These are phyloP conservation scores for Sphenodon punctatus DNA, from an alignment of 2,797 vertebrate species.

Conservation along the genomic window DNA sequence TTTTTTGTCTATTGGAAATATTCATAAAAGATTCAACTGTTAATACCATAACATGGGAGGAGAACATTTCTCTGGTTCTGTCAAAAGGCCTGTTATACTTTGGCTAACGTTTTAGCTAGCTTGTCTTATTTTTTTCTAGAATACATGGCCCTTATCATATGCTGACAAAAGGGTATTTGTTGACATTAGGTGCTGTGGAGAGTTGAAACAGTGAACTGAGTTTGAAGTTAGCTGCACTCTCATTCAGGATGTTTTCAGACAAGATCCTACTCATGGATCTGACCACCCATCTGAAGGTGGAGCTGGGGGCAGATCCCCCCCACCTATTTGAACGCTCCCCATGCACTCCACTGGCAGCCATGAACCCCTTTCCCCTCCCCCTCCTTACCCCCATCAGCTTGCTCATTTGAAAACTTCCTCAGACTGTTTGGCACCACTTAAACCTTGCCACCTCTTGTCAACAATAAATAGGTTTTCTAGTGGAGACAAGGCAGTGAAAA, in stretches of 20 bases:
- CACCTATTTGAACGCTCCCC: too few relatives aligned
- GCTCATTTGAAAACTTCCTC: too few relatives aligned
- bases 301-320: too few relatives aligned
- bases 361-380: too few relatives aligned
- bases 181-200: not conserved
- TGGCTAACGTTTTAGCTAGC: not conserved
- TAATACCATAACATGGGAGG: not conserved
- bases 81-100: not conserved
- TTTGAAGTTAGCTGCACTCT: not conserved
- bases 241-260: too few relatives aligned
- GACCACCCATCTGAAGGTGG: too few relatives aligned
- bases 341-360: too few relatives aligned
- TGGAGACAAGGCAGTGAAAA: not conserved
- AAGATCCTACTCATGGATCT: too few relatives aligned
- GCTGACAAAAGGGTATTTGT: not conserved
- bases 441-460: not conserved
- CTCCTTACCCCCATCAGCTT: too few relatives aligned
- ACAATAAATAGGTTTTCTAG: not conserved
- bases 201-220: accelerated
- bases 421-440: not conserved
- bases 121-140: not conserved
- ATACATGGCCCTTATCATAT: not conserved
- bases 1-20: not conserved
- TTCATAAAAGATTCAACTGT: not conserved
- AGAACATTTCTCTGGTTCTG: not conserved